phyloP scores from a whole-genome alignment of 2,797 vertebrate species.

The Perodicticus potto region DNA sequence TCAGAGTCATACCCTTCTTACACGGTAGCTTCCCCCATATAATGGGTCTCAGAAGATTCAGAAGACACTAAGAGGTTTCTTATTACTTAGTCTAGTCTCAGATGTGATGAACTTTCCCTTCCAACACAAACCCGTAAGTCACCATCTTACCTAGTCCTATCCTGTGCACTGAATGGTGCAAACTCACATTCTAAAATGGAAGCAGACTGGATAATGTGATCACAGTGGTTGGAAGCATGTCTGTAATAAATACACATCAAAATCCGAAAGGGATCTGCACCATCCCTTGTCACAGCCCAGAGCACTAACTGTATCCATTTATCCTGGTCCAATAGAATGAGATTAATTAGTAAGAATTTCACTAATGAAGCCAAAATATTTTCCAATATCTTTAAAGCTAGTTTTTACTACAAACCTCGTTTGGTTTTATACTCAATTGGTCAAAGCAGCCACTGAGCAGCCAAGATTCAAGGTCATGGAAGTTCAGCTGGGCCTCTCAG shows the following conservation, averaged over 20 bases:
- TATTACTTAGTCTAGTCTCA: background rate
- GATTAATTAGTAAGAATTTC: background rate
- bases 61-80: background rate
- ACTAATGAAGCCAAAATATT: background rate
- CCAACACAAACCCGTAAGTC: background rate
- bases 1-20: background rate
- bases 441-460: background rate
- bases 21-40: background rate
- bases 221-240: background rate
- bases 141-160: background rate
- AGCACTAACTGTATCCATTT: background rate
- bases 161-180: background rate
- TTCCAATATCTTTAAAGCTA: background rate
- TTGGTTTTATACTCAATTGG: background rate
- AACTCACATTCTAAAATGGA: background rate
- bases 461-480: background rate
- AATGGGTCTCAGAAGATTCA: background rate
- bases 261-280: background rate
- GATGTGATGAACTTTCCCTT: background rate
- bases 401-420: background rate
- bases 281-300: background rate
- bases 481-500: background rate
- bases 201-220: background rate
- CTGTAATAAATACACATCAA: background rate
- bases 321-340: background rate